Percentiles rank a stretch among this genome's conserved stretches.
phyloP scores from a whole-genome alignment of 2,888 invertebrate species.

The Bombylius major region DNA sequence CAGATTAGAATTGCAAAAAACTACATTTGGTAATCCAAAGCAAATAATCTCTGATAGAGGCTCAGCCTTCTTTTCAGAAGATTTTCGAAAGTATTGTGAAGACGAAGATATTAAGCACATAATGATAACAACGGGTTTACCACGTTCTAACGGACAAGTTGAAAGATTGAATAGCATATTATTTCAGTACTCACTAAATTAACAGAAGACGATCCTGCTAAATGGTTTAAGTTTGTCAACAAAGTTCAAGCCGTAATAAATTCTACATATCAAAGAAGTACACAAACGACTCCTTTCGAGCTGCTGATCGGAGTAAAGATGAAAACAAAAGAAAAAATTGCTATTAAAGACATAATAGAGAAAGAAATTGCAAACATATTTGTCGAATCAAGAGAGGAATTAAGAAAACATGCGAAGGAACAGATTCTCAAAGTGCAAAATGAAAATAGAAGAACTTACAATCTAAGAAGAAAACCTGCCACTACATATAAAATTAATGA shows the following conservation, averaged over 20 bases:
- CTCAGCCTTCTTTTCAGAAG: conserved; percentile 19
- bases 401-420: too few relatives aligned
- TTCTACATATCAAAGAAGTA: conserved; percentile 12
- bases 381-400: too few relatives aligned
- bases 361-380: conserved; percentile 3
- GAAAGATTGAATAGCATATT: conserved; percentile 23
- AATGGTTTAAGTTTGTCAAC: conserved; percentile 20
- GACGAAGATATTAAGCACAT: conserved; percentile 24
- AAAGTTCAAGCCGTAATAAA: conserved; percentile 16
- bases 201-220: conserved; percentile 20
- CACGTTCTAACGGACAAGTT: conserved; percentile 27
- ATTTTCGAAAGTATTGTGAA: conserved; percentile 25
- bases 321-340: conserved; percentile 16
- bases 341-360: conserved; percentile 4
- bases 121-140: conserved; percentile 19
- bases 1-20: conserved; percentile 21
- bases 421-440: conserved; percentile 13
- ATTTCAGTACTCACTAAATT: conserved; percentile 25
- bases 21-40: too few relatives aligned
- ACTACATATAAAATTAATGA: conserved; percentile 6
- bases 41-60: conserved; percentile 28
- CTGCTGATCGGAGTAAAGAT: conserved; percentile 18
- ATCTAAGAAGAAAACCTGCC: conserved; percentile 8
- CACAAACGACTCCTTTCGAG: conserved; percentile 15
- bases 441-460: conserved; percentile 11